phyloP scores from a whole-genome alignment of 2,113 vertebrate species.

The Apodemus sylvaticus region DNA sequence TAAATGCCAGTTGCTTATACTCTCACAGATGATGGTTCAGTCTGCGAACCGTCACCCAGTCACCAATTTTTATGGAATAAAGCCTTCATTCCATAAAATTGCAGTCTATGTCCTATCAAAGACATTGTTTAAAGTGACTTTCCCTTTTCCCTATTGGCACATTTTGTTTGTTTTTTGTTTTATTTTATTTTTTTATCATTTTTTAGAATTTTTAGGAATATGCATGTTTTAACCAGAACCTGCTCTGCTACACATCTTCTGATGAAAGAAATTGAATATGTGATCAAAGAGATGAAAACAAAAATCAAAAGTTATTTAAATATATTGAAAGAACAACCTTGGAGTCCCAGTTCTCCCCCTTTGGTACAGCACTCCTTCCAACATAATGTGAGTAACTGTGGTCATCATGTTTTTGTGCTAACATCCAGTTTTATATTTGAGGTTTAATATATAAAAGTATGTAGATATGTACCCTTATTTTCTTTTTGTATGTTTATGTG shows the following conservation, averaged over 20 bases:
- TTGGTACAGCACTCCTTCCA: fast-evolving
- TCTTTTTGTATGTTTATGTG: not conserved
- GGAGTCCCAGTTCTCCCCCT: not conserved
- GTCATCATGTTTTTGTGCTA: not conserved
- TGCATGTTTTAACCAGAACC: constrained; percentile 41
- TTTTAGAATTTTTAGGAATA: constrained; percentile 45
- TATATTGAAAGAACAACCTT: not conserved
- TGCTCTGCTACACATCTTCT: constrained; percentile 24
- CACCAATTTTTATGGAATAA: too few species aligned
- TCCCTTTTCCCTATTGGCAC: too few species aligned
- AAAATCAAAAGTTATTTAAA: constrained; percentile 48
- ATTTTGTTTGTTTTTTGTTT: too few species aligned
- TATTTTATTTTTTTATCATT: too few species aligned
- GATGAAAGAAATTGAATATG: constrained; percentile 44
- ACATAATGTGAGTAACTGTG: fast-evolving
- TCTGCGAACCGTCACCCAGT: too few species aligned
- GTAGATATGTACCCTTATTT: not conserved
- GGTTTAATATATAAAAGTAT: not conserved
- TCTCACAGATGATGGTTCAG: not conserved
- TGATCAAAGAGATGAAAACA: constrained; percentile 59
- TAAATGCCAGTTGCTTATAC: not conserved
- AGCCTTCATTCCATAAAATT: constrained; percentile 18
- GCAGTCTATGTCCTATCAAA: constrained; percentile 1
- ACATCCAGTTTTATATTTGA: not conserved
- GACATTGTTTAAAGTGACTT: too few species aligned